Percentiles rank a stretch among this genome's conserved stretches.
Evolutionary conservation across 1,140 invertebrate genomes (phyloP).

Genomic region (Harpegnathos saltator): DNA sequence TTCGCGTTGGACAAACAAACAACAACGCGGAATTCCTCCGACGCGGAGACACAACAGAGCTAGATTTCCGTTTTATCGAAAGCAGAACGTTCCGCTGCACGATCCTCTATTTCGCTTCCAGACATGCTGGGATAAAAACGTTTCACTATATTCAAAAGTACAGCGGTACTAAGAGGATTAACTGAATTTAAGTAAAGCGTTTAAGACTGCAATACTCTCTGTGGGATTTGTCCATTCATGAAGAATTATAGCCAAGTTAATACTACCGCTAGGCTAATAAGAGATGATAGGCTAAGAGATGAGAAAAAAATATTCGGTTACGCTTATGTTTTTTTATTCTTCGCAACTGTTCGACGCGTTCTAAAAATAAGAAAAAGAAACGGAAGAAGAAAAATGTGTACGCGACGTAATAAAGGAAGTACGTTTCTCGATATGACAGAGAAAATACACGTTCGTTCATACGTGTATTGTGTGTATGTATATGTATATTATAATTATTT

Average conservation of each 20-base stretch:
- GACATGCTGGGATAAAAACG: slow-evolving; percentile 10
- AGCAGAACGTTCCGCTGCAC: background rate
- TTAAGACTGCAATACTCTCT: slow-evolving; percentile 9
- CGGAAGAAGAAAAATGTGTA: too few species aligned
- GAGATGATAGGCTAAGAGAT: slow-evolving; percentile 34
- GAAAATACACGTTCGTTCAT: too few species aligned
- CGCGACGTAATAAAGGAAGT: too few species aligned
- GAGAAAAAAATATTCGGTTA: background rate
- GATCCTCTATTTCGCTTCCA: slow-evolving; percentile 21
- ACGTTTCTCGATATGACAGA: too few species aligned
- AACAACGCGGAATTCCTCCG: background rate
- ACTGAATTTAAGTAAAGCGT: slow-evolving; percentile 46
- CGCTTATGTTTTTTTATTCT: background rate
- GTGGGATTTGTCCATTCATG: slow-evolving; percentile 20
- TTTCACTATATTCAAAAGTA: slow-evolving; percentile 27
- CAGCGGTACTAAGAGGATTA: slow-evolving; percentile 25
- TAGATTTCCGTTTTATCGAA: background rate
- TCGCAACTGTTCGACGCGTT: too few species aligned
- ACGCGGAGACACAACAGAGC: background rate
- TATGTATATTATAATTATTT: too few species aligned
- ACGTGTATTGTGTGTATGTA: too few species aligned
- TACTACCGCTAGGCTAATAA: slow-evolving; percentile 14
- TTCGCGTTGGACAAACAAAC: background rate
- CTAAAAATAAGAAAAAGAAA: too few species aligned
- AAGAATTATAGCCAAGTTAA: slow-evolving; percentile 40